Evolutionary conservation across 30 jellyfish, hydroid and myxozoan species (phyloP).

Genomic region (Haliclystus octoradiatus): DNA sequence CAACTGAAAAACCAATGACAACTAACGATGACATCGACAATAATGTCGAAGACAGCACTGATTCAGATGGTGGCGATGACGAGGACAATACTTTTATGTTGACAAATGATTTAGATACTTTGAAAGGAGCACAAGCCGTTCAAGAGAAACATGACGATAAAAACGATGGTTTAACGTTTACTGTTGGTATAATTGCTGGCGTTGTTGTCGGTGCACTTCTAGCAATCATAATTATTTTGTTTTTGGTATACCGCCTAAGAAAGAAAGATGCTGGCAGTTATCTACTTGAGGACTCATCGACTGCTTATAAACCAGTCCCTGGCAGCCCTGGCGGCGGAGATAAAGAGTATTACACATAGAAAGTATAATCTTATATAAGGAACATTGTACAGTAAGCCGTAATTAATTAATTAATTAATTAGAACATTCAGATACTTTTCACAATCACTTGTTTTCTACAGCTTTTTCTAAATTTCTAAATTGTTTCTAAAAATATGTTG

Average conservation of each 20-base stretch:
- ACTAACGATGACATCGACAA: background rate
- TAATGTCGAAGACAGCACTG: background rate
- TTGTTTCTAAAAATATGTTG: no score
- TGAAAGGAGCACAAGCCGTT: conserved; percentile 7
- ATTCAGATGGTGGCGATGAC: conserved; percentile 3
- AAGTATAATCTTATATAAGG: no score
- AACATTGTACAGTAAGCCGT: no score
- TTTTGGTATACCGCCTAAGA: conserved; percentile 73
- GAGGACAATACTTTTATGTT: background rate
- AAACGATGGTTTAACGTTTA: conserved; percentile 36
- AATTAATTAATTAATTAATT: no score
- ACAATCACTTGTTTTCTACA: no score
- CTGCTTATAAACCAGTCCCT: background rate
- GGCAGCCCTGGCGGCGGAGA: conserved; percentile 5
- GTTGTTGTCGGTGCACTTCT: conserved; percentile 85
- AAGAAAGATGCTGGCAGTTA: conserved; percentile 90
- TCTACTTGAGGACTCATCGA: conserved; percentile 53
- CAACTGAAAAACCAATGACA: background rate
- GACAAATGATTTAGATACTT: background rate
- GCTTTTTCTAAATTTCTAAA: no score
- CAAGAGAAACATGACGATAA: conserved; percentile 1
- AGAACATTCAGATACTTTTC: no score
- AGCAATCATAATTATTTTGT: conserved; percentile 50
- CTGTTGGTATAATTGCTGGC: conserved; percentile 80
- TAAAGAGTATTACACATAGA: background rate